Evolutionary conservation across 2,888 invertebrate genomes (phyloP).

Genomic region (Mimachlamys varia): DNA sequence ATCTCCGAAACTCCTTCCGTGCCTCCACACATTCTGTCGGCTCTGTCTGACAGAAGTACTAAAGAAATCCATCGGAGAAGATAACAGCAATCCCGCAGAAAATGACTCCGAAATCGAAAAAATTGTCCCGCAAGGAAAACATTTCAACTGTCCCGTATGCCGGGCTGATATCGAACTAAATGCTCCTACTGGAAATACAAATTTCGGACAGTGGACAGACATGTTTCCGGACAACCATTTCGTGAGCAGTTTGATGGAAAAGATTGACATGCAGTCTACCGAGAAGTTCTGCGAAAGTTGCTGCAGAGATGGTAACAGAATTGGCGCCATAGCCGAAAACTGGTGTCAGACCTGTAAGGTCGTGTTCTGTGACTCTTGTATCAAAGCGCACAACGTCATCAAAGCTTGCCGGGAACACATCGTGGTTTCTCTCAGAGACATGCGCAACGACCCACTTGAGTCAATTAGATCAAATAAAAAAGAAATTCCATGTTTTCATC

Average conservation of each 20-base stretch:
- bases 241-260: slow-evolving; percentile 64
- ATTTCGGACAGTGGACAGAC: slow-evolving; percentile 54
- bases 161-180: slow-evolving; percentile 57
- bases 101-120: slow-evolving; percentile 36
- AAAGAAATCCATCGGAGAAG: slow-evolving; percentile 38
- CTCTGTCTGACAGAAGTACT: slow-evolving; percentile 54
- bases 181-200: slow-evolving; percentile 56
- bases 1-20: slow-evolving; percentile 62
- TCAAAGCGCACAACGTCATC: slow-evolving; percentile 66
- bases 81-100: slow-evolving; percentile 43
- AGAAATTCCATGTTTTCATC: slow-evolving; percentile 64
- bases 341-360: slow-evolving; percentile 67
- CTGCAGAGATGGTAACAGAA: slow-evolving; percentile 48
- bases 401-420: slow-evolving; percentile 66
- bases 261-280: slow-evolving; percentile 61
- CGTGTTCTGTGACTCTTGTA: slow-evolving; percentile 64
- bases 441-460: slow-evolving; percentile 61
- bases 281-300: slow-evolving; percentile 65
- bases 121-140: slow-evolving; percentile 36
- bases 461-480: slow-evolving; percentile 61
- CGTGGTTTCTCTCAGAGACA: slow-evolving; percentile 60
- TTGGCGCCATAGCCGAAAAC: slow-evolving; percentile 60
- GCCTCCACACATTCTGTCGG: slow-evolving; percentile 64
- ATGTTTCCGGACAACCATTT: slow-evolving; percentile 65
- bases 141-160: slow-evolving; percentile 63